A percentile compares a stretch with the other conserved stretches of the same genome.
Conservation (phyloP, 2,888 invertebrate genomes). For the Luperina testacea region DNA sequence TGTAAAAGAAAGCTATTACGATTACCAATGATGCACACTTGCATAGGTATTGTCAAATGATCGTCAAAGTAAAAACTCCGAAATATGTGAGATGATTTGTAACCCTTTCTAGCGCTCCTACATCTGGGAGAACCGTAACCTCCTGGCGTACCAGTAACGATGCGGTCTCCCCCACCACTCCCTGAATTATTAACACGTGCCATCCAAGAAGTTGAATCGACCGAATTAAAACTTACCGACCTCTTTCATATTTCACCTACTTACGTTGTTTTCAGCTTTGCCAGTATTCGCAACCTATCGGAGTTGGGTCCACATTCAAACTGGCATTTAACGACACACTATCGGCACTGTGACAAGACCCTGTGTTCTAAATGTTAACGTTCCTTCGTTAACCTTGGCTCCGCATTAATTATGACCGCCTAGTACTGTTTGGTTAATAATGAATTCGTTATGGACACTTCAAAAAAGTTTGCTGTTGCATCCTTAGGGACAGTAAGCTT, state of each 20-base stretch:
- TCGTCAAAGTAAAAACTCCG: neutral
- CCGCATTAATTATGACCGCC: conserved; percentile 42
- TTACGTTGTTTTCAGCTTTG: conserved; percentile 66
- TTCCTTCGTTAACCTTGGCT: conserved; percentile 51
- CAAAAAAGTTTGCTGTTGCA: conserved; percentile 55
- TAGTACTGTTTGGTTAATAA: conserved; percentile 53
- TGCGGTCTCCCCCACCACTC: conserved; percentile 78
- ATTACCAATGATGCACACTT: neutral
- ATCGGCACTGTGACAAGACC: conserved; percentile 29
- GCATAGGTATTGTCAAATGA: neutral
- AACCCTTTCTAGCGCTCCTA: conserved; percentile 58
- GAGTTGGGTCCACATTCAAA: conserved; percentile 17
- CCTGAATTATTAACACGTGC: conserved; percentile 86
- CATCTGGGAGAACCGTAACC: conserved; percentile 66
- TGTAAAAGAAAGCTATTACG: neutral
- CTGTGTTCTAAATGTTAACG: conserved; percentile 39
- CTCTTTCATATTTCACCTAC: conserved; percentile 85
- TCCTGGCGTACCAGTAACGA: conserved; percentile 77
- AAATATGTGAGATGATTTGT: neutral
- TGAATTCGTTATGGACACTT: conserved; percentile 54
- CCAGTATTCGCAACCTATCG: conserved; percentile 1
- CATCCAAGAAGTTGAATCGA: conserved; percentile 87
- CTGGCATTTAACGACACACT: conserved; percentile 28
- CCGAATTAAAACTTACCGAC: conserved; percentile 86
- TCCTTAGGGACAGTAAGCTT: conserved; percentile 44